Evolutionary conservation across 2,113 vertebrate species (phyloP).

Genomic region (Panthera uncia): DNA sequence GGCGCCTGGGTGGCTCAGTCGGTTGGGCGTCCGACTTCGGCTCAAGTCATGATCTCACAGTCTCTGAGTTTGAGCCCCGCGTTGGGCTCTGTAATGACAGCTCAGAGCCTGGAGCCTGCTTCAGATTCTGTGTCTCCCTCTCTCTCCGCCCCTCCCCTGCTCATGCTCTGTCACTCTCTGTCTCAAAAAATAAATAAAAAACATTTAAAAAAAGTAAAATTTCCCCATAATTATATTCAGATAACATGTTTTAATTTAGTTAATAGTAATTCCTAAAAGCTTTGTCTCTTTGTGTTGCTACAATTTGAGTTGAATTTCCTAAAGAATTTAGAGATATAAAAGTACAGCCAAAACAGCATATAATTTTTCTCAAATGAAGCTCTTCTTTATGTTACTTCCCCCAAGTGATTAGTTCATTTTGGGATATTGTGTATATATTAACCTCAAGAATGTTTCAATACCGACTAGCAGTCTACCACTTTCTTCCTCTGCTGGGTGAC

Average conservation of each 20-base stretch:
- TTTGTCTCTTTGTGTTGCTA: neutral
- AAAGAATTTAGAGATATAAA: slow-evolving; percentile 42
- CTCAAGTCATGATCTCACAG: no score
- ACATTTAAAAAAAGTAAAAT: neutral
- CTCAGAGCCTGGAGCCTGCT: no score
- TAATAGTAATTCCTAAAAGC: neutral
- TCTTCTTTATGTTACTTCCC: slow-evolving; percentile 38
- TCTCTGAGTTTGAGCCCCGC: no score
- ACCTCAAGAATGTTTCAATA: slow-evolving; percentile 55
- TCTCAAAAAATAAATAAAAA: no score
- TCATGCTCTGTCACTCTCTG: no score
- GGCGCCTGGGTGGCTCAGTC: no score
- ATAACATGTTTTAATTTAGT: slow-evolving; percentile 32
- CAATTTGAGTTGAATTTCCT: slow-evolving; percentile 29
- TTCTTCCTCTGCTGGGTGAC: slow-evolving; percentile 35
- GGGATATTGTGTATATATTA: slow-evolving; percentile 27
- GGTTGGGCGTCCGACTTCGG: no score
- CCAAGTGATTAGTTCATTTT: slow-evolving; percentile 45
- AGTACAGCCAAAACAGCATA: neutral
- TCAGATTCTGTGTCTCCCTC: no score
- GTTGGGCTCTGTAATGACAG: no score
- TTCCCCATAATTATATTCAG: slow-evolving; percentile 15
- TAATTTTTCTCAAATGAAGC: slow-evolving; percentile 26
- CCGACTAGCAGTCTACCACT: neutral
- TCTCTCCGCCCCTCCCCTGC: no score